Evolutionary conservation across 2,113 vertebrate genomes (phyloP), one percentile per base, ranked within the genome.

Genomic region (Saimiri boliviensis): DNA sequence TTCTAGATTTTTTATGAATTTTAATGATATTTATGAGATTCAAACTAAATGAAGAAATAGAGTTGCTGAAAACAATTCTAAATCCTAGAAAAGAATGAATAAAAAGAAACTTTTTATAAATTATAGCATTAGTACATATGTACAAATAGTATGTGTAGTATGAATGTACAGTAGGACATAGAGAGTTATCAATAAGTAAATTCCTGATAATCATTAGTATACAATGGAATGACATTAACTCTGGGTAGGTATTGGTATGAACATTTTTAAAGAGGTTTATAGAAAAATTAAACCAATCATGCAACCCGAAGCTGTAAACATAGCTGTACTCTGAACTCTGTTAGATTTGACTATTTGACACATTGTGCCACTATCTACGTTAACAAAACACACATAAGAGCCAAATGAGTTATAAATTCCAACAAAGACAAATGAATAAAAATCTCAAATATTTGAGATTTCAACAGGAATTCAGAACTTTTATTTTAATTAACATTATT

Each of bases 401-500:
- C 21, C 35, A 92, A 93, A 84, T 16, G 89, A 87, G 16, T 40
- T 86, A 70, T 47, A 76, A 49, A 80, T 74, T 87, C 23, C 27
- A 83, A 80, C 27, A 93, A 83, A 76, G 96, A 37, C 9, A 52
- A 93, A 71, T 49, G 5, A 71, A 90, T 70, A 80, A 76, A 93
- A 88, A 73, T 35, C 0, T 0, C 4, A 71, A 71, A 9, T 47
- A 2, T 68, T 79, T 71, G 2, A 79, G 32, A 42, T 95, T 90
- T 37, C n/a, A 63, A 35, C 32, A 92, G 76, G 23, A 88, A 91
- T 88, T 89, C 52, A 76, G 63, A 95, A 89, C 12, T 94, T 92
- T 54, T 35, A 8, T 40, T 92, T 60, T 92, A 92, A 96, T 95
- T 94, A 95, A 87, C 42, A 49, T 2, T 20, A 4, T 25, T 77